Conservation (phyloP, 1,140 invertebrate species). For the Sinonovacula constricta region DNA sequence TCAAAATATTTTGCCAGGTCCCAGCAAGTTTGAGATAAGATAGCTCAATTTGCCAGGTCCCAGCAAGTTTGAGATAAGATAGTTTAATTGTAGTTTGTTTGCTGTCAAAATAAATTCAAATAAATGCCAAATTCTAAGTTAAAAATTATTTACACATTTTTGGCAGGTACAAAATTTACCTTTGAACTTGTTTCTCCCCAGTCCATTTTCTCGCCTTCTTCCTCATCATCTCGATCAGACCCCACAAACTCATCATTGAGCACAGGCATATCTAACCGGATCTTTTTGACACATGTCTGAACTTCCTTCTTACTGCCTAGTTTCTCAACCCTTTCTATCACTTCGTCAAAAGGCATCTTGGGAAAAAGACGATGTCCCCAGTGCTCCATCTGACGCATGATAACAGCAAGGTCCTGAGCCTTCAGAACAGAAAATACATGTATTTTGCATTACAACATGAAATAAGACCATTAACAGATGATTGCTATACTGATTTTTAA, state of each 20-base stretch:
- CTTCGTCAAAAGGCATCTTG: conserved; percentile 91
- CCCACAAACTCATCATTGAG: conserved; percentile 71
- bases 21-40: too few relatives aligned
- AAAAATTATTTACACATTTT: not conserved
- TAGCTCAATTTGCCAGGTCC: too few relatives aligned
- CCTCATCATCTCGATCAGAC: conserved; percentile 57
- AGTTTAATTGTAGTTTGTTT: too few relatives aligned
- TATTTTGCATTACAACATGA: not conserved
- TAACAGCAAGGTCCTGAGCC: conserved; percentile 87
- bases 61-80: too few relatives aligned
- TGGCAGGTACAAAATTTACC: not conserved
- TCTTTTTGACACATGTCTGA: conserved; percentile 81
- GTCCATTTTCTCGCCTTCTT: conserved; percentile 30
- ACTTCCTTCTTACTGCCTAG: conserved; percentile 82
- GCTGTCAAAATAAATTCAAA: too few relatives aligned
- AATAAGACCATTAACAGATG: not conserved
- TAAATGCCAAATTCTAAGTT: too few relatives aligned
- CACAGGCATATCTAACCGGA: conserved; percentile 83
- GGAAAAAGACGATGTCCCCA: conserved; percentile 95
- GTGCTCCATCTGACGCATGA: conserved; percentile 92
- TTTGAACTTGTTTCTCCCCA: not conserved
- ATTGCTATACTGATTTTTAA: not conserved
- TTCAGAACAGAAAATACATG: conserved; percentile 51
- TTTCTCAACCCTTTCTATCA: conserved; percentile 88
- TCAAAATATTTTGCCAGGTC: too few relatives aligned